Evolutionary conservation across 2,797 vertebrate genomes (phyloP), one percentile per base, ranked within the genome.

Genomic region (Limosa lapponica): DNA sequence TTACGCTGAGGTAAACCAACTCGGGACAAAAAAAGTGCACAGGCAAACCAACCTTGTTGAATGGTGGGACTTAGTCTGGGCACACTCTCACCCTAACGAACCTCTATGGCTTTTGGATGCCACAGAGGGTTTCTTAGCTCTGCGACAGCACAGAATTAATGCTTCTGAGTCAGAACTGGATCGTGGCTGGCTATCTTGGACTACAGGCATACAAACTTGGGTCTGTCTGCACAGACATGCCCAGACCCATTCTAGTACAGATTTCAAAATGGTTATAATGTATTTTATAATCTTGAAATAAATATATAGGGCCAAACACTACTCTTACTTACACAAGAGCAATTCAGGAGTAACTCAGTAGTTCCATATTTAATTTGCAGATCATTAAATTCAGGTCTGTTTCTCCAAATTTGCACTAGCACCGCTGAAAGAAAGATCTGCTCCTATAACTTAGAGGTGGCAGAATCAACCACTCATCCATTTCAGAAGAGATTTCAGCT

Each of bases 201-300:
- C 48, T 46, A 48, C 8, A 19, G 44, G 55, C n/a, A 73, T 54
- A 51, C 61, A 89, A 92, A 32, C 54, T 10, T 54, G 30, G 15
- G 59, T 77, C 36, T 64, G 65, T 59, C 44, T 41, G 49, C 69
- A 77, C 20, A 65, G 58, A 75, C 74, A 32, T 14, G 46, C 46
- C 51, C 37, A 54, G n/a, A 79, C 13, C n/a, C n/a, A 69, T 48
- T 70, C 41, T 41, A 48, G 44, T 41, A 75, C 32, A 81, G 49
- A 89, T 65, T 89, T 89, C 64, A 80, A 90, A 92, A 92, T 78
- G n/a, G 36, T 48, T 85, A 25, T 27, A 70, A 77, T 13, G 9
- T 49, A 69, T 73, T 88, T 92, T 81, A 74, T 48, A 43, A 52
- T 41, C 34, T 55, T 80, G 23, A 81, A 85, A 88, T 79, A 88